A percentile compares a stretch with the other conserved stretches of the same genome.
Evolutionary conservation across 2,113 vertebrate genomes (phyloP).

Genomic region (Theropithecus gelada): DNA sequence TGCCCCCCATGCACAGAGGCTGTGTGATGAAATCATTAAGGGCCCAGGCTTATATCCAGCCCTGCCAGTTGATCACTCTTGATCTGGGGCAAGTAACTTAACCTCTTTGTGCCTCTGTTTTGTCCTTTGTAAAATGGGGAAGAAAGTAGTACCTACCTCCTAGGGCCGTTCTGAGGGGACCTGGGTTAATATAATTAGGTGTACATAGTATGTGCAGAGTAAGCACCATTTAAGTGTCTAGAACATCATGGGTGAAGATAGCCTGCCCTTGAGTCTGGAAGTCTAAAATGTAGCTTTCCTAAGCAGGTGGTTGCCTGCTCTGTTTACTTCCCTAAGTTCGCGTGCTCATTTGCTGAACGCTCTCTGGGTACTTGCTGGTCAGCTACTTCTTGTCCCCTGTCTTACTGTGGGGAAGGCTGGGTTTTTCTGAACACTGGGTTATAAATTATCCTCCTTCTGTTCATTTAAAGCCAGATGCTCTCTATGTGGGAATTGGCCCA

Average conservation of each 20-base stretch:
- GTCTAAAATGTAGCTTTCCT: background rate
- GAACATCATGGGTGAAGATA: too few species aligned
- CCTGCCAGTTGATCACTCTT: background rate
- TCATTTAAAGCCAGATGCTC: background rate
- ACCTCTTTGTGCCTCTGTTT: background rate
- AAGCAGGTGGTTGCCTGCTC: too few species aligned
- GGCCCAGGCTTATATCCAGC: background rate
- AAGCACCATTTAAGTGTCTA: background rate
- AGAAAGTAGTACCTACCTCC: accelerated
- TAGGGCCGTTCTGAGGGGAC: background rate
- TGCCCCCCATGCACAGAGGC: background rate
- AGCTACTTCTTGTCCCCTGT: background rate
- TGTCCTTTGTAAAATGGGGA: background rate
- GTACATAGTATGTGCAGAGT: background rate
- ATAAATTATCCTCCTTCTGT: background rate
- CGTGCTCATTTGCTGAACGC: accelerated
- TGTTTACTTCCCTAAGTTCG: background rate
- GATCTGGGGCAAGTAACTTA: background rate
- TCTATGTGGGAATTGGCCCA: background rate
- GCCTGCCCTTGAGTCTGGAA: background rate
- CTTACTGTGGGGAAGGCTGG: background rate
- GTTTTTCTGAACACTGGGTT: background rate
- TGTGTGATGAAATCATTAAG: background rate
- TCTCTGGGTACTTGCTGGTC: background rate
- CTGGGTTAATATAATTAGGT: background rate